Conservation (phyloP, 1,140 invertebrate species). For the Drosophila setifemur region DNA sequence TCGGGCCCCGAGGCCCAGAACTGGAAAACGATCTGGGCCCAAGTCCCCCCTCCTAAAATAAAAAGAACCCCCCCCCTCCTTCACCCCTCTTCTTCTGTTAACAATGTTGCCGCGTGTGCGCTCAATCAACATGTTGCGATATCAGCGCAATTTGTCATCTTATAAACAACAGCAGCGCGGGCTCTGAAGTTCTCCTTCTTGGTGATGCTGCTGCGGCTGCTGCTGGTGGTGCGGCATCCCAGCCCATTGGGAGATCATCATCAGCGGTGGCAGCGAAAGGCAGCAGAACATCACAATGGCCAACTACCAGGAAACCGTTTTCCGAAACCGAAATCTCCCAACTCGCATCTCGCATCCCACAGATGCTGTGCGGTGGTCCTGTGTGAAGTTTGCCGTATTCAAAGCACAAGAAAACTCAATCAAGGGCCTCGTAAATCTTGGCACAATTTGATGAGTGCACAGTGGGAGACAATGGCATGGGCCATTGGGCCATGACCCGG, state of each 20-base stretch:
- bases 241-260: background rate
- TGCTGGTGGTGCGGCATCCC: too few species aligned
- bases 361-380: conserved; percentile 61
- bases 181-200: conserved; percentile 13
- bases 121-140: conserved; percentile 80
- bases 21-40: conserved; percentile 20
- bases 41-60: background rate
- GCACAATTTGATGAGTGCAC: conserved; percentile 78
- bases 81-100: conserved; percentile 8
- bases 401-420: conserved; percentile 79
- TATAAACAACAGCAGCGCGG: conserved; percentile 65
- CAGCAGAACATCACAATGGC: conserved; percentile 38
- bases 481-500: conserved; percentile 5
- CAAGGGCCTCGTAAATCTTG: conserved; percentile 77
- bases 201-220: background rate
- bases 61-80: background rate
- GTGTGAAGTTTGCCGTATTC: conserved; percentile 77
- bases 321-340: conserved; percentile 45
- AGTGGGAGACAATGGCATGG: conserved; percentile 54
- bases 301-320: conserved; percentile 60
- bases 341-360: conserved; percentile 7
- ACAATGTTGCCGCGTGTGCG: conserved; percentile 76
- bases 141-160: conserved; percentile 79
- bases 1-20: conserved; percentile 26
- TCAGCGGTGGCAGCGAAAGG: background rate